Evolutionary conservation across 2,888 invertebrate species (phyloP).

Genomic region (Crossocerus cetratus): DNA sequence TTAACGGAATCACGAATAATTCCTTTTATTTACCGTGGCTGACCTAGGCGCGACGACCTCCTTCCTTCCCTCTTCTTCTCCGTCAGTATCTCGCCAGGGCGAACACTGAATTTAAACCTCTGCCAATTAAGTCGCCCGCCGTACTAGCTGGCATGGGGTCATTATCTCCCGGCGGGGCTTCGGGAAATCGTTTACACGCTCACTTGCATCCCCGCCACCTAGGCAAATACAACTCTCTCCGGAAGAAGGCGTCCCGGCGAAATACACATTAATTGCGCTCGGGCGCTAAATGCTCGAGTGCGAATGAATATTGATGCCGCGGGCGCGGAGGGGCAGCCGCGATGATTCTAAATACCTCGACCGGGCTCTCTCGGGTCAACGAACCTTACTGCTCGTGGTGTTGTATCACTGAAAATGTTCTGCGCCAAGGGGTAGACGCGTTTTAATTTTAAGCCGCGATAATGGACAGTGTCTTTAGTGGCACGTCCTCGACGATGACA

Average conservation of each 20-base stretch:
- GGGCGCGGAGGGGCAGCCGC: too few relatives aligned
- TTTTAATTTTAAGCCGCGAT: too few relatives aligned
- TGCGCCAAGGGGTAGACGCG: too few relatives aligned
- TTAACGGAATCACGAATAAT: conserved; percentile 51
- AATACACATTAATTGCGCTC: conserved; percentile 21
- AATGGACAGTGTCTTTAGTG: too few relatives aligned
- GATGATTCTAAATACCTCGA: too few relatives aligned
- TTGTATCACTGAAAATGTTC: too few relatives aligned
- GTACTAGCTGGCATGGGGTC: conserved; percentile 12
- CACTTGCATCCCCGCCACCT: conserved; percentile 16
- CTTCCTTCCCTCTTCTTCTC: background rate
- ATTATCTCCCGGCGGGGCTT: conserved; percentile 36
- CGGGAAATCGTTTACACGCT: conserved; percentile 45
- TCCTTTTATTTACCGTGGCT: conserved; percentile 38
- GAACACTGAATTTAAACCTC: conserved; percentile 37
- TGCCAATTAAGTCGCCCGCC: conserved; percentile 43
- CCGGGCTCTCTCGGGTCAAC: too few relatives aligned
- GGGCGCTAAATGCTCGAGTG: too few relatives aligned
- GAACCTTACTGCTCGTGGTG: too few relatives aligned
- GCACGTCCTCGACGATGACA: conserved; percentile 10
- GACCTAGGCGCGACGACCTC: background rate
- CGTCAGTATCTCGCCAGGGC: background rate
- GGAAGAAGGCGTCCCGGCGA: background rate
- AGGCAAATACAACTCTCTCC: too few relatives aligned
- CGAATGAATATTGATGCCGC: too few relatives aligned